Evolutionary conservation across 1,140 invertebrate genomes (phyloP).

Genomic region (Diabrotica undecimpunctata): DNA sequence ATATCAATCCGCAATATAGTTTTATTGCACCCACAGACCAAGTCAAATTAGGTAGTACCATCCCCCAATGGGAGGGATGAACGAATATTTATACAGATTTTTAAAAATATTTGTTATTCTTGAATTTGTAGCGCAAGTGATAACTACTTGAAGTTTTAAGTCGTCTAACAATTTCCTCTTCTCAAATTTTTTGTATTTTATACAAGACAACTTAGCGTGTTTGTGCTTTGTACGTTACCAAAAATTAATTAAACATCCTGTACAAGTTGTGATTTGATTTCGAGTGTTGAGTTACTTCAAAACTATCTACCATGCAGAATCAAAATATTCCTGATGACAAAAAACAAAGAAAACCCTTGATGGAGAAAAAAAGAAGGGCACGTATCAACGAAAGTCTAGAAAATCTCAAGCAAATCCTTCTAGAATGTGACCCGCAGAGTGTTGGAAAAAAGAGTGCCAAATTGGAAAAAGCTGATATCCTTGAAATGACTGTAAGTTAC

Average conservation of each 20-base stretch:
- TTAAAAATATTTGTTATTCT: background rate
- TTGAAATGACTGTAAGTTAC: conserved; percentile 64
- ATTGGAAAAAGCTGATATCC: conserved; percentile 65
- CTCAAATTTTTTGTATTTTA: background rate
- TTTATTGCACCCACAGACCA: conserved; percentile 1
- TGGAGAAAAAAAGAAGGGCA: conserved; percentile 65
- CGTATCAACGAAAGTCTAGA: conserved; percentile 66
- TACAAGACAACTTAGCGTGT: background rate
- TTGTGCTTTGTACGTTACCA: background rate
- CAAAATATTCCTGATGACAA: conserved; percentile 18
- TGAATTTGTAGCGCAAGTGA: background rate
- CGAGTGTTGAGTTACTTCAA: background rate
- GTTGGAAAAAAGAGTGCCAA: conserved; percentile 50
- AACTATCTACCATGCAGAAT: background rate
- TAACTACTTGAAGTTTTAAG: background rate
- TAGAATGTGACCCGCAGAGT: conserved; percentile 50
- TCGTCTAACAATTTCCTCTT: background rate
- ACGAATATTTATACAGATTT: background rate
- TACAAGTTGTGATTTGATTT: background rate
- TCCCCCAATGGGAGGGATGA: background rate
- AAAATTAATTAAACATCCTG: background rate
- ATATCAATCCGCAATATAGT: conserved; percentile 6
- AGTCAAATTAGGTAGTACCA: background rate
- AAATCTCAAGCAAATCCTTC: conserved; percentile 58
- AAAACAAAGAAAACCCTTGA: conserved; percentile 62